Evolutionary conservation across 2,113 vertebrate genomes (phyloP), one percentile per base, ranked within the genome.

Genomic region (Centropristis striata): DNA sequence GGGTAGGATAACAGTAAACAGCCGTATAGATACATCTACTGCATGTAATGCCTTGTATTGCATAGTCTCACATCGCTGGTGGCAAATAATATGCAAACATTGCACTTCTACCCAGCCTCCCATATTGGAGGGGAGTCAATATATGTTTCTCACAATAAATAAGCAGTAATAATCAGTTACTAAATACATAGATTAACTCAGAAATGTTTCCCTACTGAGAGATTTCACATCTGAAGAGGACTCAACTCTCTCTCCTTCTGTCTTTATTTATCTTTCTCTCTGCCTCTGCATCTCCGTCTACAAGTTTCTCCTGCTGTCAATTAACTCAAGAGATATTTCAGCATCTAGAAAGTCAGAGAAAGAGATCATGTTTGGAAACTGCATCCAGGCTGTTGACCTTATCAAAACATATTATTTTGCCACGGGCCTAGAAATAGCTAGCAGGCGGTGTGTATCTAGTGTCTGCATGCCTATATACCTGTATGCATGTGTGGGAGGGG

Each of bases 341-440:
- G 47, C n/a, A 20, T 42, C 44, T 36, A 23, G 55, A 77, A 44
- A 69, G 67, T 63, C 44, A 10, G 46, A 79, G 64, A 79, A 76
- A 61, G 59, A 76, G 61, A 84, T 83, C 69, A 65, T 54, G 75
- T 85, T 85, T 85, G 78, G 71, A 86, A 85, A 85, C 63, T 37
- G 42, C 73, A 88, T 85, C 68, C 82, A 60, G 51, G 21, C 76
- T 70, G 65, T 60, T 89, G 90, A 90, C 90, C 87, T 91, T 70
- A 91, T 86, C 77, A 90, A 89, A 90, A 85, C 75, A 90, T 65
- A 80, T 83, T 80, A 75, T 88, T 89, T 81, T 73, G 60, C 80
- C 53, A 42, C 71, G 2, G 28, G 65, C 58, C 74, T 77, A 80
- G 65, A 87, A 91, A 88, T 90, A 90, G 78, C 83, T 66, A 37